phyloP scores from a whole-genome alignment of 2,888 invertebrate species.

The Habrosyne pyritoides region DNA sequence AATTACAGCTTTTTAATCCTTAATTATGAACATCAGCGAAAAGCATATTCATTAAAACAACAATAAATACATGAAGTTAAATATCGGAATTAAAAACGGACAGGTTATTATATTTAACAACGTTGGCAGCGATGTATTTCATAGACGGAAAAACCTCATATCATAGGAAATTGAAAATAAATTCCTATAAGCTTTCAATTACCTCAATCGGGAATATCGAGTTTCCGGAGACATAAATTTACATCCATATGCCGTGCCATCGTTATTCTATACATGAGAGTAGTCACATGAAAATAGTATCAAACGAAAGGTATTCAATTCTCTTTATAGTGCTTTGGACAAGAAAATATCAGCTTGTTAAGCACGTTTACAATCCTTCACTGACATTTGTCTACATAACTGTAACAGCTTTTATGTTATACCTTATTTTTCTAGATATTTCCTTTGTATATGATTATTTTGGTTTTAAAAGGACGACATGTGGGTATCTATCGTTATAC shows the following conservation, averaged over 20 bases:
- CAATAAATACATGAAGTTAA: neutral
- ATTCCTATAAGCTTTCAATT: slow-evolving; percentile 82
- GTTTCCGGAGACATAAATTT: slow-evolving; percentile 63
- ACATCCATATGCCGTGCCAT: slow-evolving; percentile 33
- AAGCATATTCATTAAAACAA: neutral
- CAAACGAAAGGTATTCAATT: neutral
- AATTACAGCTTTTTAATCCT: neutral
- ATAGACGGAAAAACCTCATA: slow-evolving; percentile 68
- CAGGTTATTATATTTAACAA: slow-evolving; percentile 54
- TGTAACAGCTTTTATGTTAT: neutral
- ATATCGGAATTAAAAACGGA: slow-evolving; percentile 47
- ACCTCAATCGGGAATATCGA: slow-evolving; percentile 75
- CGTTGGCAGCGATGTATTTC: slow-evolving; percentile 49
- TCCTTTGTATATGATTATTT: too few relatives aligned
- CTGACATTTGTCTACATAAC: neutral
- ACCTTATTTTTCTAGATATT: too few relatives aligned
- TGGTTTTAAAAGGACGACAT: too few relatives aligned
- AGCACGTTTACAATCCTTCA: neutral
- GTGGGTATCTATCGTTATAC: too few relatives aligned
- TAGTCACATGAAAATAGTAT: slow-evolving; percentile 13
- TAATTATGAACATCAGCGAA: neutral
- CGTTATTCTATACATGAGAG: slow-evolving; percentile 25
- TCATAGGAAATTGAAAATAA: slow-evolving; percentile 81
- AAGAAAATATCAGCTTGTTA: slow-evolving; percentile 1
- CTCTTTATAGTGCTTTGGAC: neutral